Conservation (phyloP, 2,113 vertebrate species). For the Elanus axillaris region DNA sequence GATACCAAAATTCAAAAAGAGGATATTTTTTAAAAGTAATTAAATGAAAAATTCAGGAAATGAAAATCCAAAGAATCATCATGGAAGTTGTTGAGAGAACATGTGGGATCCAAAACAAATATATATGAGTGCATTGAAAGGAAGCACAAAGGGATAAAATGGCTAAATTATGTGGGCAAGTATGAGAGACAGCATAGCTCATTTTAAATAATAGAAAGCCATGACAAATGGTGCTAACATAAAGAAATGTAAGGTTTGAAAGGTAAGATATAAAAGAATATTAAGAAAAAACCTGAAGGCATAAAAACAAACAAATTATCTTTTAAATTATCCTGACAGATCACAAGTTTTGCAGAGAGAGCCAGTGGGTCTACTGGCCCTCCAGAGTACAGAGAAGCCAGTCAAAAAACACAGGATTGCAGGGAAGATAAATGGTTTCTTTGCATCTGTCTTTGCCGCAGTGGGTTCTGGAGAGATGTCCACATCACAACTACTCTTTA, state of each 20-base stretch:
- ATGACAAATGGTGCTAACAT: neutral
- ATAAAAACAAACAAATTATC: neutral
- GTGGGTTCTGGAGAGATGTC: neutral
- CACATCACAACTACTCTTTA: slow-evolving; percentile 18
- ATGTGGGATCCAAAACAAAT: neutral
- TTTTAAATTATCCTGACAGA: neutral
- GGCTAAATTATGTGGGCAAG: neutral
- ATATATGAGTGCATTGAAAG: neutral
- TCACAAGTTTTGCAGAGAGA: neutral
- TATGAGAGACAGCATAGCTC: neutral
- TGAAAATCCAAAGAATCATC: neutral
- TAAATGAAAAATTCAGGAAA: neutral
- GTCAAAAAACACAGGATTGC: neutral
- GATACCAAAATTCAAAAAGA: neutral
- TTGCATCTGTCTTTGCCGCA: slow-evolving; percentile 13
- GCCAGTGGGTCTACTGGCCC: neutral
- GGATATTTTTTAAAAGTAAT: neutral
- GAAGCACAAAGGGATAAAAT: neutral
- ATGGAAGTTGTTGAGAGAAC: neutral
- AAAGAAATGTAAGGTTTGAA: neutral
- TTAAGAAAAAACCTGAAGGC: neutral
- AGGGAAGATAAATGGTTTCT: neutral
- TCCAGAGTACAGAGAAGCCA: neutral
- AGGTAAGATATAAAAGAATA: neutral
- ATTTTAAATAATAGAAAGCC: neutral